Evolutionary conservation across 2,888 invertebrate genomes (phyloP).

Genomic region (Cephus sareptanus): DNA sequence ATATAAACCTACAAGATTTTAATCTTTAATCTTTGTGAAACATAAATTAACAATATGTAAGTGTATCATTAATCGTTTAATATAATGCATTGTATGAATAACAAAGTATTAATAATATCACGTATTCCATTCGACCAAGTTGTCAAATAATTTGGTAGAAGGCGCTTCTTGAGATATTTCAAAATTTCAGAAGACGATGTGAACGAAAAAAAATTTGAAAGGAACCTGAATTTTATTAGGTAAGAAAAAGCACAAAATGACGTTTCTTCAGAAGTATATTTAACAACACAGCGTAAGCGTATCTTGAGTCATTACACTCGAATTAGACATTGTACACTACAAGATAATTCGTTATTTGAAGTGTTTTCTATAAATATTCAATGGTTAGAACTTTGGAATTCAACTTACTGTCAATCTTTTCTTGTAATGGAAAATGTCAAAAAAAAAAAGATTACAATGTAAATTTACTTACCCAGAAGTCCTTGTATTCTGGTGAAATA

Average conservation of each 20-base stretch:
- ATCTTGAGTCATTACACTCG: neutral
- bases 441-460: constrained; percentile 3
- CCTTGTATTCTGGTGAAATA: constrained; percentile 83
- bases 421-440: neutral
- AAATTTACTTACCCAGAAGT: constrained; percentile 71
- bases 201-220: neutral
- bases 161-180: neutral
- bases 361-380: neutral
- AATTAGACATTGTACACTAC: neutral
- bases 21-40: neutral
- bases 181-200: neutral
- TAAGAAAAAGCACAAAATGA: neutral
- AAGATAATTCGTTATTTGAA: neutral
- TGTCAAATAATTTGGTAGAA: neutral
- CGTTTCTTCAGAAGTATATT: neutral
- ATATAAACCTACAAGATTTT: neutral
- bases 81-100: neutral
- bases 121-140: neutral
- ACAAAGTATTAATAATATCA: neutral
- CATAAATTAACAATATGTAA: neutral
- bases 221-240: neutral
- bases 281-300: neutral
- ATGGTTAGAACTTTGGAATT: neutral
- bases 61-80: neutral
- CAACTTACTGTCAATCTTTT: neutral